phyloP scores from a whole-genome alignment of 2,797 vertebrate species.

The Myotis myotis region DNA sequence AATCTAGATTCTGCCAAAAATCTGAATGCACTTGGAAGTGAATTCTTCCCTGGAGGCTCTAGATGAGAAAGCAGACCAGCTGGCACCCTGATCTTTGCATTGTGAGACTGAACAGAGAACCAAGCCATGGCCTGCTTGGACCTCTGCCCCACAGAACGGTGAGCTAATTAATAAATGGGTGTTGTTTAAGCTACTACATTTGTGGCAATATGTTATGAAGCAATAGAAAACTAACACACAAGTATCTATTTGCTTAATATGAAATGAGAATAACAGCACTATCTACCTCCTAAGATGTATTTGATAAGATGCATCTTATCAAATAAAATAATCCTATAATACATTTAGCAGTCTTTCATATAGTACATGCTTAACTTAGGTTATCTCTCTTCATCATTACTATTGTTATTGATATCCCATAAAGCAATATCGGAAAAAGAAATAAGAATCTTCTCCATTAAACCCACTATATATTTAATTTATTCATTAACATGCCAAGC shows the following conservation, averaged over 20 bases:
- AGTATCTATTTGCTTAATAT: not conserved
- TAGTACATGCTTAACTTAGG: not conserved
- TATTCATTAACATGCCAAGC: not conserved
- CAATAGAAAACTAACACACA: not conserved
- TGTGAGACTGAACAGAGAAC: not conserved
- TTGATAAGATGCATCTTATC: not conserved
- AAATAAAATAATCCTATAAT: not conserved
- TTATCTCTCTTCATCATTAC: not conserved
- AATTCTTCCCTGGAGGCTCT: not conserved
- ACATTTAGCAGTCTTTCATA: not conserved
- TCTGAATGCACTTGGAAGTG: not conserved
- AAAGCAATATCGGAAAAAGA: constrained; percentile 2
- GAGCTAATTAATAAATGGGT: not conserved
- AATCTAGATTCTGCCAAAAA: not conserved
- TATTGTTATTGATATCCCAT: not conserved
- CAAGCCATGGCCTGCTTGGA: not conserved
- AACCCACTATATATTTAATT: not conserved
- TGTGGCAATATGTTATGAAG: not conserved
- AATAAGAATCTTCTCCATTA: not conserved
- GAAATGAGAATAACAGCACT: not conserved
- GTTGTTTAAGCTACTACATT: not conserved
- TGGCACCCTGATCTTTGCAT: not conserved
- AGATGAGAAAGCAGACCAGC: not conserved
- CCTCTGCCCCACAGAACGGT: not conserved
- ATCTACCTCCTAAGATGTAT: not conserved